A percentile compares a stretch with the other conserved stretches of the same genome.
These are phyloP conservation scores for Saguinus imperator DNA, from an alignment of 2,113 vertebrate species.

Conservation along the genomic window DNA sequence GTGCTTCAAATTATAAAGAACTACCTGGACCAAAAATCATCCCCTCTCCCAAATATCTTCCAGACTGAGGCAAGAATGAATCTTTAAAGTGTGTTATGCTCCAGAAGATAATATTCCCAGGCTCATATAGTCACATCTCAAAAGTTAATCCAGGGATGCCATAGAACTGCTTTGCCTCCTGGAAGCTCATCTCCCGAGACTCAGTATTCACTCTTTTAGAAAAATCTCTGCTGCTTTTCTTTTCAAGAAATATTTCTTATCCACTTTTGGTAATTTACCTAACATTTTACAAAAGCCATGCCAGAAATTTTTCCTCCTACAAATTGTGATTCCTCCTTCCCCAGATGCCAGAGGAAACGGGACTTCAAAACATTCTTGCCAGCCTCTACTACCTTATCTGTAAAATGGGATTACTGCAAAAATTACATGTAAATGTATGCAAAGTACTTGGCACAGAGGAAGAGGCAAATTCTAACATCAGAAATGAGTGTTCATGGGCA, in stretches of 20 bases:
- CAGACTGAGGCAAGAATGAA: neutral
- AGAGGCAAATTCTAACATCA: neutral
- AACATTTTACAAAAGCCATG: neutral
- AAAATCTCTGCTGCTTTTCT: neutral
- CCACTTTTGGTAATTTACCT: neutral
- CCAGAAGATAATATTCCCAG: neutral
- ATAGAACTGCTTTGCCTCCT: neutral
- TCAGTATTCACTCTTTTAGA: neutral
- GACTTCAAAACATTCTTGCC: neutral
- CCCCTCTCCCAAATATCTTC: neutral
- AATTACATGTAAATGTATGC: neutral
- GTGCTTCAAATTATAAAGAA: neutral
- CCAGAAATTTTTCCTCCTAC: slow-evolving; percentile 28
- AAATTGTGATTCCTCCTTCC: neutral
- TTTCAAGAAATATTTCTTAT: slow-evolving; percentile 1
- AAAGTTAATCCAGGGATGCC: neutral
- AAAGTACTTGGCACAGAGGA: neutral
- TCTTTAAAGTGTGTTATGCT: neutral
- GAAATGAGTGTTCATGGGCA: neutral
- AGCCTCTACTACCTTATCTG: neutral
- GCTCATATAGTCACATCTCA: neutral
- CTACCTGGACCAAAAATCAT: neutral
- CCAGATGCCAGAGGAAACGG: neutral
- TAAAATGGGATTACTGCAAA: neutral
- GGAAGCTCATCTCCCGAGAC: neutral